Conservation (phyloP, 2,888 invertebrate species). For the Rhabditophanes sp. region DNA sequence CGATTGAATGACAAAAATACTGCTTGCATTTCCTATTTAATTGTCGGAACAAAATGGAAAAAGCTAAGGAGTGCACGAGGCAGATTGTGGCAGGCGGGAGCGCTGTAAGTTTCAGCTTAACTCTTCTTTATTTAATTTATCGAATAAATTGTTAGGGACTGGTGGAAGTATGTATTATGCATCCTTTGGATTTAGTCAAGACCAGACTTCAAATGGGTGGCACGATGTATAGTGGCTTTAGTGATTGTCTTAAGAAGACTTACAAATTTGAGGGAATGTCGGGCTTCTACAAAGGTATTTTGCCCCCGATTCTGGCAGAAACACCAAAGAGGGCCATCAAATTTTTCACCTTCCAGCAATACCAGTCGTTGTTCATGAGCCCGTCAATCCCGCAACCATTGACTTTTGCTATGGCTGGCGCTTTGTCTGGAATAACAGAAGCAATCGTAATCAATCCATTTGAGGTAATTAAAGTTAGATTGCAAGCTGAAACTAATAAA, state of each 20-base stretch:
- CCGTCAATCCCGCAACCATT: background rate
- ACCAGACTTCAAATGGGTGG: constrained; percentile 68
- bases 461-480: constrained; percentile 73
- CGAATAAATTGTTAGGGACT: constrained; percentile 52
- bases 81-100: constrained; percentile 75
- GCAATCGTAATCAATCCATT: constrained; percentile 79
- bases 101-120: constrained; percentile 53
- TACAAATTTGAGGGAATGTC: constrained; percentile 61
- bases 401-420: constrained; percentile 53
- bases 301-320: constrained; percentile 80
- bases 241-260: constrained; percentile 76
- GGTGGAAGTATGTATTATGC: constrained; percentile 81
- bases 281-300: constrained; percentile 56
- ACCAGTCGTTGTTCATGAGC: too few species aligned
- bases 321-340: constrained; percentile 85
- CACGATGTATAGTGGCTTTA: constrained; percentile 54
- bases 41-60: constrained; percentile 8
- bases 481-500: constrained; percentile 30
- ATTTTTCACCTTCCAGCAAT: constrained; percentile 83
- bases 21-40: too few species aligned
- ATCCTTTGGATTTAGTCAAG: constrained; percentile 80
- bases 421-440: constrained; percentile 74
- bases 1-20: too few species aligned
- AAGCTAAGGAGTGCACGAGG: constrained; percentile 54
- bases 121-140: background rate